These are phyloP conservation scores for Gymnarchus niloticus DNA, from an alignment of 2,113 vertebrate species.

Conservation along the genomic window DNA sequence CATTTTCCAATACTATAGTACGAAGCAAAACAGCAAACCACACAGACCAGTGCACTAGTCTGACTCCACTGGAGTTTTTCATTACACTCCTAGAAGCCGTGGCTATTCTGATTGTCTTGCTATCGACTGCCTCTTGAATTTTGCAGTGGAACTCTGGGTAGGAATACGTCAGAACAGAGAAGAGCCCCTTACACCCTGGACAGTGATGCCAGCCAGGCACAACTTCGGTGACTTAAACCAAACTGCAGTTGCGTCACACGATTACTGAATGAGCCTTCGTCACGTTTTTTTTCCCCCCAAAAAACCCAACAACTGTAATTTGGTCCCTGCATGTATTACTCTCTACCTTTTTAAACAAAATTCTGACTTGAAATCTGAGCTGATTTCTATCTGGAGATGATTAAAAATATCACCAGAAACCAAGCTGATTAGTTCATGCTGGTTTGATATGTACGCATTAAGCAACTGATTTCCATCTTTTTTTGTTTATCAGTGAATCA, in stretches of 20 bases:
- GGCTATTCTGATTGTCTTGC: background rate
- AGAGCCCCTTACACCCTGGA: background rate
- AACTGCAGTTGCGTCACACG: background rate
- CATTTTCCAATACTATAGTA: background rate
- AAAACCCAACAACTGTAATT: background rate
- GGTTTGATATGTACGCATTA: no score
- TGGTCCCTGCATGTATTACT: background rate
- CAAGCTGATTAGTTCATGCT: background rate
- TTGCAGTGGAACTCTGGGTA: background rate
- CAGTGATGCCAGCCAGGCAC: background rate
- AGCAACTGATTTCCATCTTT: slow-evolving; percentile 46
- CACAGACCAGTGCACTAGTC: background rate
- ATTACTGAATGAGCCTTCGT: no score
- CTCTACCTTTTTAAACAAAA: background rate
- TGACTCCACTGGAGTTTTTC: background rate
- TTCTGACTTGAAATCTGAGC: background rate
- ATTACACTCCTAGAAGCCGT: background rate
- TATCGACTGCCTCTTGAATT: background rate
- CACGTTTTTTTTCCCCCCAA: no score
- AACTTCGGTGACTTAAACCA: background rate
- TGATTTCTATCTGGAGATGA: background rate
- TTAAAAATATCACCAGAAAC: background rate
- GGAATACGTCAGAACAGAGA: background rate
- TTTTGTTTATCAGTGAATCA: slow-evolving; percentile 67
- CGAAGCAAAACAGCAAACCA: background rate